Conservation (phyloP, 92 coral and sea anemone species). For the Nematostella vectensis region DNA sequence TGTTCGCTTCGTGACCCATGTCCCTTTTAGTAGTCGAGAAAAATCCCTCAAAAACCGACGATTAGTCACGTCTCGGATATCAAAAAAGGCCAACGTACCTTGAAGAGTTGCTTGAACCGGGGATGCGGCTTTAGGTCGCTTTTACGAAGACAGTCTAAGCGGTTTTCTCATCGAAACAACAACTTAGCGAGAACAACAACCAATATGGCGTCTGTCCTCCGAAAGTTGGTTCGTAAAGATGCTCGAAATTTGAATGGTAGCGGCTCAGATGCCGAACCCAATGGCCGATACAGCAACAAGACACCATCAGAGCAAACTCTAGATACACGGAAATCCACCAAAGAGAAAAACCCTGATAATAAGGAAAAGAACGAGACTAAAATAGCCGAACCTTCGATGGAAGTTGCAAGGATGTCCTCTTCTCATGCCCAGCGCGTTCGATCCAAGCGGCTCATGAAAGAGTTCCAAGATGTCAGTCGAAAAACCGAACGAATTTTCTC, state of each 20-base stretch:
- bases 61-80: too few species aligned
- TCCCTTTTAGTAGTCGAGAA: too few species aligned
- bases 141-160: too few species aligned
- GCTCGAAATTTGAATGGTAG: conserved; percentile 62
- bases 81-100: too few species aligned
- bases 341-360: conserved; percentile 11
- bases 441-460: conserved; percentile 80
- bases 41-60: too few species aligned
- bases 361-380: conserved; percentile 15
- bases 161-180: too few species aligned
- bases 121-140: too few species aligned
- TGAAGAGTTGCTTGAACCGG: too few species aligned
- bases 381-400: conserved; percentile 23
- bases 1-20: too few species aligned
- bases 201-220: conserved; percentile 86
- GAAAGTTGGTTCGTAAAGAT: conserved; percentile 74
- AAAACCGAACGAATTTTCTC: conserved; percentile 73
- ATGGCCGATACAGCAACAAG: conserved; percentile 28
- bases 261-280: conserved; percentile 20
- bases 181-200: too few species aligned
- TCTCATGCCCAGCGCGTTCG: conserved; percentile 78
- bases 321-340: conserved; percentile 23
- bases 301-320: conserved; percentile 50
- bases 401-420: conserved; percentile 56
- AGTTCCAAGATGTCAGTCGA: conserved; percentile 70